Base-by-base conservation (phyloP, 2,113 vertebrate species). In the Siniperca chuatsi region DNA sequence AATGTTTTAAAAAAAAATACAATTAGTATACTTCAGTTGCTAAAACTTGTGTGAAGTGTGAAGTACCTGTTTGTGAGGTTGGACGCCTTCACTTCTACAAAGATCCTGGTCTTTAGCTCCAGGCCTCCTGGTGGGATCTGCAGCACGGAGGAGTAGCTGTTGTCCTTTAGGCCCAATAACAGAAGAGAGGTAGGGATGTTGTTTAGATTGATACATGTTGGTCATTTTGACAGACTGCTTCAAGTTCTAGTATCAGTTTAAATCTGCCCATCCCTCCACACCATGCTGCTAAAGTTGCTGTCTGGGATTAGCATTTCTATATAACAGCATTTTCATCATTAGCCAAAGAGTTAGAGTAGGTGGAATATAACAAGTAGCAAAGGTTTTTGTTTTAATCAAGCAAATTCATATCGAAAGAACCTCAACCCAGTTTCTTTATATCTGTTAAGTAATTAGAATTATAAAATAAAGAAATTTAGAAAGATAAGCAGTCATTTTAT, bases 41-140 rank as follows among this genome's bases (percentile, higher is more conserved):
- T 65, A 4, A 18, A 52, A 42, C 13, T 6, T 50, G 29, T 46
- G 25, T 37, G 0, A 25, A 62, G 65, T 75, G 61, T 50, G 48
- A 40, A 25, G 12, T 88, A 95, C 95, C 92, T 95, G 75, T 72
- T 81, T 15, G 92, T 94, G 33, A 96, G 93, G 75, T 96, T 95
- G 15, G 92, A 94, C 2, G 94, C 94, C 60, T 88, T 91, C 20
- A 96, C 93, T 78, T 94, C 46, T 3, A 94, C 93, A 90, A 92
- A 96, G 78, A 95, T 92, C 85, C 92, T 92, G 16, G 91, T 94
- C 83, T 96, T 96, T 8, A 96, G 89, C 46, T 89, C 72, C 29
- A 96, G 84, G 11, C 95, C 95, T n/a, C 4, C 58, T 8, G 71
- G 11, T 18, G 95, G 94, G 3, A 95, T 79, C 57, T 48, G 58